A percentile compares a stretch with the other conserved stretches of the same genome.
These are phyloP conservation scores for Mya arenaria DNA, from an alignment of 1,140 invertebrate genomes.

Conservation along the genomic window DNA sequence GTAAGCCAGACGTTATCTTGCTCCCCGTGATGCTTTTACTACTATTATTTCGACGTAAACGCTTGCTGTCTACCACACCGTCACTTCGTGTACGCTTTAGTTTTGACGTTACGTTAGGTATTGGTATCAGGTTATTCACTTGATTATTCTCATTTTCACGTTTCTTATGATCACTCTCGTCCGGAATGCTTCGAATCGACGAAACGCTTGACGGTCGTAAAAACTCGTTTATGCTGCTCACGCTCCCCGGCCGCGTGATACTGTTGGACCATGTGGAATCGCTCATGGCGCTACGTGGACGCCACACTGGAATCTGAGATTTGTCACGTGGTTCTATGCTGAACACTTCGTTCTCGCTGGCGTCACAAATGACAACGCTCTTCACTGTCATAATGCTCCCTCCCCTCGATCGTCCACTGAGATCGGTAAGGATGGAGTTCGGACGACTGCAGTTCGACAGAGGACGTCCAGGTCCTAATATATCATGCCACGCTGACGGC, in stretches of 20 bases:
- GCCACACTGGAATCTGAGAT: neutral
- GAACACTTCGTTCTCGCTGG: constrained; percentile 42
- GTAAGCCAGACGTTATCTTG: neutral
- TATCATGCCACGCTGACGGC: constrained; percentile 1
- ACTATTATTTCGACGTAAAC: neutral
- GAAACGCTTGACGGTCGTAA: constrained; percentile 26
- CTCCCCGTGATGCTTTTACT: constrained; percentile 4
- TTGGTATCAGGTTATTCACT: too few species aligned
- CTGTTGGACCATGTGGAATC: constrained; percentile 52
- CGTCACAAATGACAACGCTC: constrained; percentile 49
- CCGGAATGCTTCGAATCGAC: constrained; percentile 5
- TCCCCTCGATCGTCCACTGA: constrained; percentile 11
- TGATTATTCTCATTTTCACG: too few species aligned
- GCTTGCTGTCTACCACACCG: neutral
- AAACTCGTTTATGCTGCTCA: constrained; percentile 29
- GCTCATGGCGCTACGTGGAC: constrained; percentile 31
- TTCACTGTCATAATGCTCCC: constrained; percentile 47
- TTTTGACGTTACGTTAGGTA: too few species aligned
- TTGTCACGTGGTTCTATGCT: constrained; percentile 41
- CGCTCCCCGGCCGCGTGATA: constrained; percentile 46
- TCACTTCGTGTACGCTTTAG: constrained; percentile 39
- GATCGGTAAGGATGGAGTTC: constrained; percentile 43
- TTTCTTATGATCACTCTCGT: constrained; percentile 21
- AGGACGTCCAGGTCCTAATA: neutral
- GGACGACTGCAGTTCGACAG: constrained; percentile 26